Conservation (phyloP, 2,113 vertebrate species). For the Eubucco bourcierii region DNA sequence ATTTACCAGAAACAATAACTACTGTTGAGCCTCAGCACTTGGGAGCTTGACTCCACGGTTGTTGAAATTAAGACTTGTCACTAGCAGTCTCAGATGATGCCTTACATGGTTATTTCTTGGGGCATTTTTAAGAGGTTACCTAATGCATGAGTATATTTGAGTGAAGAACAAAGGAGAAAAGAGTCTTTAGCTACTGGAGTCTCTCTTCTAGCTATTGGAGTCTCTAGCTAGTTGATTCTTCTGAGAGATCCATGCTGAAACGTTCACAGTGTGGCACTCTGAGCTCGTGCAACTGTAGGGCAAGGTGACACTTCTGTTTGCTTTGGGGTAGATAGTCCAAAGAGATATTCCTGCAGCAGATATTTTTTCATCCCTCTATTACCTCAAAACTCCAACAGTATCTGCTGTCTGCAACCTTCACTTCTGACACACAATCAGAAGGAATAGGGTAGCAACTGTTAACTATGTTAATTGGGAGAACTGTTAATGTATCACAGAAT, state of each 20-base stretch:
- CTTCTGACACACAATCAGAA: not conserved
- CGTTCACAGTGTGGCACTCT: conserved; percentile 46
- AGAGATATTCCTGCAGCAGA: conserved; percentile 56
- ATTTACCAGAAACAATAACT: not conserved
- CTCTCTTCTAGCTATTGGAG: not conserved
- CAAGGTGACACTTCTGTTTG: conserved; percentile 59
- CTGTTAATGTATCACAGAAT: not conserved
- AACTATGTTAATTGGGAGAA: not conserved
- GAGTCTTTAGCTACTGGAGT: not conserved
- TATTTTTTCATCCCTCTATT: not conserved
- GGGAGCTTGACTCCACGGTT: not conserved
- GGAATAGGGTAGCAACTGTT: not conserved
- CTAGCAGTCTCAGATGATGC: not conserved
- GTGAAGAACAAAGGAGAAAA: not conserved
- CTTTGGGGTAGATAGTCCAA: conserved; percentile 66
- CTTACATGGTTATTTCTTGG: not conserved
- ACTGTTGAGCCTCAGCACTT: not conserved
- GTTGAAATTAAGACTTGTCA: not conserved
- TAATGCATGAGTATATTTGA: not conserved
- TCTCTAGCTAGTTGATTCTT: conserved; percentile 60
- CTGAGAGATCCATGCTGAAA: conserved; percentile 50
- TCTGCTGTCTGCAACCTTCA: not conserved
- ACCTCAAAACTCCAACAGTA: not conserved
- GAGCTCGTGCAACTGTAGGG: conserved; percentile 45
- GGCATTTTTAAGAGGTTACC: not conserved